Evolutionary conservation across 2,113 vertebrate species (phyloP).

Genomic region (Hiodon alosoides): DNA sequence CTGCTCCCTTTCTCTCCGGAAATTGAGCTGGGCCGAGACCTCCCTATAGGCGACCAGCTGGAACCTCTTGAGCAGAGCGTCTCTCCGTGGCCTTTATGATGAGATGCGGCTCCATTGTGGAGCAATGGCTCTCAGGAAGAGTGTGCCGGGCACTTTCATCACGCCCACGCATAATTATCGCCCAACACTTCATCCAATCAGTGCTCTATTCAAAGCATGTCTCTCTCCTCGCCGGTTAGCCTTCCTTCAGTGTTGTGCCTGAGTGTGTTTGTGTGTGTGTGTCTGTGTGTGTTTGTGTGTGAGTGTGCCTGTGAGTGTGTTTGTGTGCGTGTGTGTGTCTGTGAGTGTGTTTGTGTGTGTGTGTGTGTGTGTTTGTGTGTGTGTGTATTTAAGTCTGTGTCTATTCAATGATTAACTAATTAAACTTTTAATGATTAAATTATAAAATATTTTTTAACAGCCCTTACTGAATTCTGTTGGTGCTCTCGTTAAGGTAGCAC

Average conservation of each 20-base stretch:
- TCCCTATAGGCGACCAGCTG: constrained; percentile 39
- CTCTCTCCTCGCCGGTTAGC: constrained; percentile 12
- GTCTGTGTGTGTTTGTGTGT: neutral
- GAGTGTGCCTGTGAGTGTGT: neutral
- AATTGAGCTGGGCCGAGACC: constrained; percentile 17
- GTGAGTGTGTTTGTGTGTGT: no score
- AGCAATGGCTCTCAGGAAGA: neutral
- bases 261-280: neutral
- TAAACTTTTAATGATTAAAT: no score
- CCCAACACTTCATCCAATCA: constrained; percentile 35
- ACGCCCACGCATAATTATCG: constrained; percentile 35
- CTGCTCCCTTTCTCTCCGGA: constrained; percentile 5
- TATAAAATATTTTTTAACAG: no score
- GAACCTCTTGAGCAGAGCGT: constrained; percentile 23
- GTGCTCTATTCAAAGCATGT: constrained; percentile 32
- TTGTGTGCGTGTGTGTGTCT: neutral
- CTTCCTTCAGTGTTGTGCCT: neutral
- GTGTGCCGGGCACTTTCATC: constrained; percentile 16
- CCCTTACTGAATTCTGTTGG: no score
- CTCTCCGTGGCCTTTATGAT: constrained; percentile 10
- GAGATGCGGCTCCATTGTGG: neutral
- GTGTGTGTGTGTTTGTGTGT: no score
- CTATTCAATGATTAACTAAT: no score
- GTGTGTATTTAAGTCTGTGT: no score
- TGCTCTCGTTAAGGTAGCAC: no score